Percentiles rank a stretch among this genome's conserved stretches.
Conservation (phyloP, 2,888 invertebrate genomes). For the Eristalis tenax region DNA sequence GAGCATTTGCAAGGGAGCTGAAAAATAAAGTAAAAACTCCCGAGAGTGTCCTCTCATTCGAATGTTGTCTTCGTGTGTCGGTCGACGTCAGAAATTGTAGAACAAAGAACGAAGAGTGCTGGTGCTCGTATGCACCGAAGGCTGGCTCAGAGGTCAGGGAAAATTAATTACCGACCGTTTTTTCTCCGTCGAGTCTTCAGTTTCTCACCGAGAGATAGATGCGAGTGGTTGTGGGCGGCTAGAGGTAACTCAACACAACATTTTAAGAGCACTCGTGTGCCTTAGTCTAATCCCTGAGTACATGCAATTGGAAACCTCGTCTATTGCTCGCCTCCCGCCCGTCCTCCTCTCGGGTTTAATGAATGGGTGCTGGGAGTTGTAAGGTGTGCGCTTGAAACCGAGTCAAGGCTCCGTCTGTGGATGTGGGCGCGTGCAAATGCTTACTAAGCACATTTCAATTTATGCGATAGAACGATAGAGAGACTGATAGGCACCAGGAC, state of each 20-base stretch:
- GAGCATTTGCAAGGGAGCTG: slow-evolving; percentile 16
- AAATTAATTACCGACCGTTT: slow-evolving; percentile 62
- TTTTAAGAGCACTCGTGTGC: slow-evolving; percentile 42
- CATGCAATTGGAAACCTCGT: slow-evolving; percentile 57
- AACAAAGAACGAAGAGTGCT: not conserved
- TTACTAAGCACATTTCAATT: slow-evolving; percentile 26
- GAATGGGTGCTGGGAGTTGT: not conserved
- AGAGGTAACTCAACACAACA: slow-evolving; percentile 50
- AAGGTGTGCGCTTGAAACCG: not conserved
- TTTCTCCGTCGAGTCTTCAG: slow-evolving; percentile 32
- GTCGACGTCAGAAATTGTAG: slow-evolving; percentile 35
- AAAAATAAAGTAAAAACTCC: slow-evolving; percentile 34
- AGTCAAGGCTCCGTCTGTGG: not conserved
- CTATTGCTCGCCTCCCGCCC: not conserved
- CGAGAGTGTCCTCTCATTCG: slow-evolving; percentile 41
- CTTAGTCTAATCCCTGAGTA: slow-evolving; percentile 51
- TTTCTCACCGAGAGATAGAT: slow-evolving; percentile 2
- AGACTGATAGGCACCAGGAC: not conserved
- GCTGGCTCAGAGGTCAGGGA: slow-evolving; percentile 55
- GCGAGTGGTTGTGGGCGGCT: not conserved
- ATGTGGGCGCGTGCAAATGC: not conserved
- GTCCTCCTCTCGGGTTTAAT: too few species aligned
- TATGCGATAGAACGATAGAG: slow-evolving; percentile 21
- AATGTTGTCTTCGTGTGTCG: slow-evolving; percentile 8
- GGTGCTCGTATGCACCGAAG: slow-evolving; percentile 25